phyloP scores from a whole-genome alignment of 2,113 vertebrate species.

The Antennarius striatus region DNA sequence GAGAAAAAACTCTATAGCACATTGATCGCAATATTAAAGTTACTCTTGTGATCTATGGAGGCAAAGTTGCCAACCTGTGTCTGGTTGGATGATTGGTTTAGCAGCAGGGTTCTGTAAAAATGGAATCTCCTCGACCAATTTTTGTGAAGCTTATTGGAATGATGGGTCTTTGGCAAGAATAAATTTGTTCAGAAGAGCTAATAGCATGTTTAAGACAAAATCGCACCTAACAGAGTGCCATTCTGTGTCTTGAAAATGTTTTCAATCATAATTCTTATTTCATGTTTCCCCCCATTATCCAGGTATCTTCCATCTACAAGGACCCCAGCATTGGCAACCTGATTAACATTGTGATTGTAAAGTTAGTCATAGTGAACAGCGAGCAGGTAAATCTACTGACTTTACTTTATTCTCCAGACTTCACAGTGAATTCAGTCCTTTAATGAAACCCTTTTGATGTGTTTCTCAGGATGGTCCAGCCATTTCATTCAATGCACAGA shows the following conservation, averaged over 20 bases:
- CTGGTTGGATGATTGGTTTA: too few species aligned
- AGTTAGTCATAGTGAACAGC: conserved; percentile 94
- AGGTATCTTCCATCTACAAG: conserved; percentile 99
- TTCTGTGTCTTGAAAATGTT: neutral
- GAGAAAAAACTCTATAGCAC: neutral
- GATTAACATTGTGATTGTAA: conserved; percentile 98
- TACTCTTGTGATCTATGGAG: too few species aligned
- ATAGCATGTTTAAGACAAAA: too few species aligned
- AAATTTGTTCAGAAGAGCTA: too few species aligned
- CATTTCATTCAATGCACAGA: conserved; percentile 95
- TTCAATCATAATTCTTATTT: neutral
- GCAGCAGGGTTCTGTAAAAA: too few species aligned
- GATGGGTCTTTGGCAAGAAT: too few species aligned
- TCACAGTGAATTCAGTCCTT: conserved; percentile 15
- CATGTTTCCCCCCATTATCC: conserved; percentile 44
- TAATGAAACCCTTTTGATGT: neutral
- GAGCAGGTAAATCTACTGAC: conserved; percentile 85
- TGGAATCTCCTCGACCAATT: too few species aligned
- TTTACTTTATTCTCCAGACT: neutral
- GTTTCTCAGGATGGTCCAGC: conserved; percentile 88
- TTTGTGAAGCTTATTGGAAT: too few species aligned
- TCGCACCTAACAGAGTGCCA: too few species aligned
- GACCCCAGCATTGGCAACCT: conserved; percentile 98
- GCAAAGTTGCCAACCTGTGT: too few species aligned
- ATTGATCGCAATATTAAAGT: neutral